Evolutionary conservation across 2,888 invertebrate genomes (phyloP), one percentile per base, ranked within the genome.

Genomic region (Nomada ruficornis): DNA sequence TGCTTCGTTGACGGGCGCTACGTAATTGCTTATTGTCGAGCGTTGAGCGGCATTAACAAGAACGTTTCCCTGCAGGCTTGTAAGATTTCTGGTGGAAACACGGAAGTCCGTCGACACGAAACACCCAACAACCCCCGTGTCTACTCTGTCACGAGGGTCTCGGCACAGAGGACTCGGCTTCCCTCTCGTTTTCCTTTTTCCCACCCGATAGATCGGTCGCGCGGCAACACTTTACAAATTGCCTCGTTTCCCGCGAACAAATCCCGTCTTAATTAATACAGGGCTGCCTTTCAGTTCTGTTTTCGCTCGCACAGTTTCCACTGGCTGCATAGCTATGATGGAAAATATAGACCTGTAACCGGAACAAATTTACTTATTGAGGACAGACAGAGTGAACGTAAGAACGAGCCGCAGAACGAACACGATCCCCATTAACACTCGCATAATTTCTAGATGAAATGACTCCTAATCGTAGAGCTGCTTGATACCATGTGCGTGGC

Each of bases 241-340:
- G 83, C 88, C 84, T 82, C 89, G 85, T 82, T 86, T 81, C 84
- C 84, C 69, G 52, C 80, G 65, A 78, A 88, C 86, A 86, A 89
- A 88, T 80, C 80, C 85, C 65, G 67, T 83, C 83, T 87, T 89
- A 89, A 88, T 89, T 83, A 82, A 86, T 88, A 87, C 74, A 65
- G 67, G 44, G 29, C 57, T 73, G 77, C 69, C 71, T 78, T 78
- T 77, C 77, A 71, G 47, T 2, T 2, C 55, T 18, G 59, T 20
- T 63, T 54, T n/a, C 71, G 59, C 7, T 62, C 42, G 52, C 63
- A 47, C 47, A 57, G 18, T 71, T 62, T 60, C 44, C 20, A 52
- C 68, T n/a, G 55, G 10, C 36, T 50, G 20, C 68, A 11, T 62
- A 57, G 63, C 75, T 72, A 70, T 52, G 69, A 73, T 42, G 52